Conservation (phyloP, 2,888 invertebrate species). For the Selenia dentaria region DNA sequence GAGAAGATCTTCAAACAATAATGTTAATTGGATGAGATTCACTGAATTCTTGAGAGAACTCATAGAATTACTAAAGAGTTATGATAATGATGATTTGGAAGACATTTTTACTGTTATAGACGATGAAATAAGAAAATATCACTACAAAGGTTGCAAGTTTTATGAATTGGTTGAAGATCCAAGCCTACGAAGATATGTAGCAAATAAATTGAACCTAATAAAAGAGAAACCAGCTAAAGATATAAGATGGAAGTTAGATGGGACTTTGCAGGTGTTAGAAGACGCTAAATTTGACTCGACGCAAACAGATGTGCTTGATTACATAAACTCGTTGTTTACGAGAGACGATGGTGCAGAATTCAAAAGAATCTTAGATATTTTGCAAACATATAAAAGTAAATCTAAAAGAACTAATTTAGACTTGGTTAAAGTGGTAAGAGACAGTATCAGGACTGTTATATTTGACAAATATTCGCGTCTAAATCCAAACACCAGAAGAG, state of each 20-base stretch:
- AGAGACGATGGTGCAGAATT: constrained; percentile 36
- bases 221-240: constrained; percentile 30
- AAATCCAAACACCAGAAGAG: constrained; percentile 34
- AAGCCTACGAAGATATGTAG: constrained; percentile 37
- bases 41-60: constrained; percentile 49
- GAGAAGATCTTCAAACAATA: constrained; percentile 6
- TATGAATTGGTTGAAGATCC: constrained; percentile 41
- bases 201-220: constrained; percentile 34
- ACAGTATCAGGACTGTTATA: constrained; percentile 42
- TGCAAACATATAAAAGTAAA: constrained; percentile 41
- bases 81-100: constrained; percentile 48
- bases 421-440: constrained; percentile 39
- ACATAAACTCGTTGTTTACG: constrained; percentile 50
- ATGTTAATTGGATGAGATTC: constrained; percentile 32
- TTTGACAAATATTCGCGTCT: constrained; percentile 52
- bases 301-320: constrained; percentile 35
- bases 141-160: constrained; percentile 47
- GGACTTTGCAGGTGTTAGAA: constrained; percentile 24
- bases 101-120: constrained; percentile 39
- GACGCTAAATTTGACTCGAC: constrained; percentile 23
- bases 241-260: constrained; percentile 37
- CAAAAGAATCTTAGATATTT: constrained; percentile 34
- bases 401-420: constrained; percentile 32
- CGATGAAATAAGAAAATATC: constrained; percentile 47
- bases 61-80: constrained; percentile 38